These are phyloP conservation scores for Brachyistius frenatus DNA, from an alignment of 2,113 vertebrate genomes.

Conservation along the genomic window DNA sequence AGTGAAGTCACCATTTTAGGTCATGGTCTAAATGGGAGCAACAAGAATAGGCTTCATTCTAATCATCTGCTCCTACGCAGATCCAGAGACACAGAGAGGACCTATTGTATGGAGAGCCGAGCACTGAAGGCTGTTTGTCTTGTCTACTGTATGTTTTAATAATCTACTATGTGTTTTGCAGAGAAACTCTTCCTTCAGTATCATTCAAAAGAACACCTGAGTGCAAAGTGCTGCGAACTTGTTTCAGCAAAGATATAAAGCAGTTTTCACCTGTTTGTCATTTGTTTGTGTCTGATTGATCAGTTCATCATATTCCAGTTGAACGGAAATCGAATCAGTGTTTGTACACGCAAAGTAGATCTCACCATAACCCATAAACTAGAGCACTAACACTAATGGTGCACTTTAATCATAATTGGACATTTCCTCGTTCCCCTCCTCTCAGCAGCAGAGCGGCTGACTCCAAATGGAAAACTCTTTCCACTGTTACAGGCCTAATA, in stretches of 20 bases:
- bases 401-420: not conserved
- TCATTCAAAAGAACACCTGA: slow-evolving; percentile 1
- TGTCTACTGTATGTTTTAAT: slow-evolving; percentile 55
- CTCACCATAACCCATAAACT: not conserved
- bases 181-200: slow-evolving; percentile 14
- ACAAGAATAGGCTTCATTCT: slow-evolving; percentile 78
- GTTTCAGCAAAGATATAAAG: slow-evolving; percentile 5
- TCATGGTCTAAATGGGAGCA: slow-evolving; percentile 65
- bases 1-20: slow-evolving; percentile 80
- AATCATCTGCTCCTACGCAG: slow-evolving; percentile 57
- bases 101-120: slow-evolving; percentile 53
- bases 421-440: slow-evolving; percentile 9
- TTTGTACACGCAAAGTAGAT: slow-evolving; percentile 10
- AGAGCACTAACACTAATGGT: slow-evolving; percentile 18
- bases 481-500: not conserved
- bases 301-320: not conserved
- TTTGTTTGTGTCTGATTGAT: slow-evolving; percentile 7
- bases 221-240: not conserved
- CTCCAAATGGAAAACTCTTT: not conserved
- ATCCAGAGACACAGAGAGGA: slow-evolving; percentile 17
- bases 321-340: slow-evolving; percentile 6
- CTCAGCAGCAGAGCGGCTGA: not conserved
- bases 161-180: slow-evolving; percentile 44
- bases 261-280: not conserved
- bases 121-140: slow-evolving; percentile 57